These are phyloP conservation scores for Centruroides vittatus DNA, from an alignment of 1,140 invertebrate species.

Conservation along the genomic window DNA sequence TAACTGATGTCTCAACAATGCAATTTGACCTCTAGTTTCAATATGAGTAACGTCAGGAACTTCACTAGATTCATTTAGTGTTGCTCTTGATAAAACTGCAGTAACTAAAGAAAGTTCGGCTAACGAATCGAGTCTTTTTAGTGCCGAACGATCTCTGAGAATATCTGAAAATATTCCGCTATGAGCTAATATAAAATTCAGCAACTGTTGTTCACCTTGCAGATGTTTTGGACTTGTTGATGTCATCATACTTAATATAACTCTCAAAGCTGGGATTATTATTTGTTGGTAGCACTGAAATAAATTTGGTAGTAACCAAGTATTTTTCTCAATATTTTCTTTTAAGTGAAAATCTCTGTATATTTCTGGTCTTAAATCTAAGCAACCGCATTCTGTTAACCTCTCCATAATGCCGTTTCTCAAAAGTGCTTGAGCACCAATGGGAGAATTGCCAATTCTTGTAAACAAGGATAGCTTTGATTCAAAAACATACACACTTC, in stretches of 20 bases:
- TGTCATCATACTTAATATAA: conserved; percentile 52
- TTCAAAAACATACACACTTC: conserved; percentile 70
- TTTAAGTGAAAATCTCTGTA: background rate
- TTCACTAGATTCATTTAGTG: conserved; percentile 33
- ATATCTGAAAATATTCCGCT: conserved; percentile 61
- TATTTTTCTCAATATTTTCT: background rate
- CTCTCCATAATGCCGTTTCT: conserved; percentile 55
- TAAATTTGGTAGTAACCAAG: conserved; percentile 9
- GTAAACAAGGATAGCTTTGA: conserved; percentile 70
- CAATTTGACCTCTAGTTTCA: conserved; percentile 32
- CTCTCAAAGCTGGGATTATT: conserved; percentile 8
- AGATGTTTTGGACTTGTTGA: conserved; percentile 64
- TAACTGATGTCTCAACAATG: conserved; percentile 26
- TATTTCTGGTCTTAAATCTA: conserved; percentile 44
- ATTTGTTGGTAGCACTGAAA: conserved; percentile 11
- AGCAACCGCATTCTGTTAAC: conserved; percentile 59
- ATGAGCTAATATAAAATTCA: conserved; percentile 63
- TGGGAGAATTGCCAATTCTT: conserved; percentile 49
- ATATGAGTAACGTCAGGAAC: conserved; percentile 23
- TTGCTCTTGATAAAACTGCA: conserved; percentile 59
- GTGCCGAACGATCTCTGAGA: conserved; percentile 49
- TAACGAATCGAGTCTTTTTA: conserved; percentile 40
- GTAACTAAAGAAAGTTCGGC: conserved; percentile 56
- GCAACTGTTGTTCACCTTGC: conserved; percentile 58
- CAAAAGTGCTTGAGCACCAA: conserved; percentile 59